Percentiles rank a stretch among this genome's conserved stretches.
Evolutionary conservation across 1,140 invertebrate species (phyloP).

Genomic region (Cotesia typhae): DNA sequence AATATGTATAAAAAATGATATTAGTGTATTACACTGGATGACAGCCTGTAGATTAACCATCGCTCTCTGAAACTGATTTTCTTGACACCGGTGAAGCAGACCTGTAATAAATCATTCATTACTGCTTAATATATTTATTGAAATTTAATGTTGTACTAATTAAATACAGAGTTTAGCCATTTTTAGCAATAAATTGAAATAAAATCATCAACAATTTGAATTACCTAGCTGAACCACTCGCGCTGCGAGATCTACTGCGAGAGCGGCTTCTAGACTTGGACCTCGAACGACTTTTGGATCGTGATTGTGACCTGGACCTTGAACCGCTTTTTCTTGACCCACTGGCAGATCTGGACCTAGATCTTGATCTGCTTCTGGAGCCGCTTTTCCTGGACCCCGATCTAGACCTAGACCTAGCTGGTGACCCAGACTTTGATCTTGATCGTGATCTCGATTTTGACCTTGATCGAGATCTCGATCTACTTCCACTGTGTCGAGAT

Average conservation of each 20-base stretch:
- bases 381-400: constrained; percentile 43
- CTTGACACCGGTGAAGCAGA: constrained; percentile 61
- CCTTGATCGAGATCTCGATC: constrained; percentile 45
- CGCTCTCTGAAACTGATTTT: constrained; percentile 60
- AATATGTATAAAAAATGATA: constrained; percentile 45
- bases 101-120: constrained; percentile 39
- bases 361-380: constrained; percentile 46
- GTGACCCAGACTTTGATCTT: constrained; percentile 46
- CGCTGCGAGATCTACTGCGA: constrained; percentile 29
- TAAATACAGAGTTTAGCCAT: too few species aligned
- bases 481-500: constrained; percentile 50
- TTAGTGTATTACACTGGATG: constrained; percentile 41
- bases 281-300: constrained; percentile 56
- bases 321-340: constrained; percentile 30
- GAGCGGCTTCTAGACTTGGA: constrained; percentile 19
- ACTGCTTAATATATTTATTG: too few species aligned
- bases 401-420: constrained; percentile 43
- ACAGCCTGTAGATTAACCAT: constrained; percentile 52
- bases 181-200: not conserved
- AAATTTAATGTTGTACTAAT: too few species aligned
- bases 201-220: not conserved
- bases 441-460: constrained; percentile 53
- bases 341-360: constrained; percentile 58
- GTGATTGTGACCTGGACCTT: constrained; percentile 58
- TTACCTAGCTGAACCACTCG: constrained; percentile 63